phyloP scores from a whole-genome alignment of 2,888 invertebrate species.

The Balanococcus diminutus region DNA sequence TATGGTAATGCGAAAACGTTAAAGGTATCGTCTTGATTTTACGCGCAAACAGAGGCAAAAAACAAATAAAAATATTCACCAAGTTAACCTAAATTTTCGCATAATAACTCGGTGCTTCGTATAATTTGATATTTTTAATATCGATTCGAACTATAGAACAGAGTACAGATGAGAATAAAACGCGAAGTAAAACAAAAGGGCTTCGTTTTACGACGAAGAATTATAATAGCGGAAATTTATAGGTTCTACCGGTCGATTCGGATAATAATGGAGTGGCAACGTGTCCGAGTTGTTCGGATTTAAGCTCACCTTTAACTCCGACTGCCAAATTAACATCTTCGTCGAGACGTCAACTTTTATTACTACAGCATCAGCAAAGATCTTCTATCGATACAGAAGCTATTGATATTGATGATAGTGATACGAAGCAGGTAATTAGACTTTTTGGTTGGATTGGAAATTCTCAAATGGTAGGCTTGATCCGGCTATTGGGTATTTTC shows the following conservation, averaged over 20 bases:
- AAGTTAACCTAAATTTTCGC: not conserved
- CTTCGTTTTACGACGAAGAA: not conserved
- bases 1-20: not conserved
- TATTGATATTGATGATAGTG: constrained; percentile 62
- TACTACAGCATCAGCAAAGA: constrained; percentile 83
- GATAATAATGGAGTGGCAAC: constrained; percentile 59
- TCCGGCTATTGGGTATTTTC: not conserved
- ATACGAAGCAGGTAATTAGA: constrained; percentile 57
- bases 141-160: not conserved
- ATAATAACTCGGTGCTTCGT: not conserved
- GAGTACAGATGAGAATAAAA: not conserved
- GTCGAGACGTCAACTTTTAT: constrained; percentile 72
- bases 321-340: constrained; percentile 66
- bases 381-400: constrained; percentile 86
- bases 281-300: constrained; percentile 63
- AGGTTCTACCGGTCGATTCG: constrained; percentile 58
- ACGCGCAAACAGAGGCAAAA: not conserved
- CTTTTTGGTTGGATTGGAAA: no score
- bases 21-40: not conserved
- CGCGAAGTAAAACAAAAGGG: not conserved
- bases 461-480: no score
- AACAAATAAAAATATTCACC: not conserved
- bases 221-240: not conserved
- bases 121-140: not conserved
- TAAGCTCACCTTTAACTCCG: constrained; percentile 68